Base-by-base conservation (phyloP, 2,113 vertebrate species). In the Crypturellus undulatus region DNA sequence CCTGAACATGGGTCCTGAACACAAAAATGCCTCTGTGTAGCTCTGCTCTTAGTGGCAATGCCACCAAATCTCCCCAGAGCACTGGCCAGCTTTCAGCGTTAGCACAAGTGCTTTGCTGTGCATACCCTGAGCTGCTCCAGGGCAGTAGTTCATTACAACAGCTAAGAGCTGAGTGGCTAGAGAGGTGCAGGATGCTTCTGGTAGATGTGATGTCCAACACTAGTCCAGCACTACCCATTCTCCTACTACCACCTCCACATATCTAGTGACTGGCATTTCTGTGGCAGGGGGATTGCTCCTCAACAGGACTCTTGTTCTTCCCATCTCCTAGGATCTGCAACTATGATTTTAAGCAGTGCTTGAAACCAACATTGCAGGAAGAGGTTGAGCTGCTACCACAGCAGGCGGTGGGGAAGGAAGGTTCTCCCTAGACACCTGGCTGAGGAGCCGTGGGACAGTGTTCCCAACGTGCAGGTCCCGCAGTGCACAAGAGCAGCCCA, bases 1-100 rank as follows among this genome's bases (percentile, higher is more conserved):
- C 43, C 58, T 79, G 63, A 56, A 52, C 32, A 4, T 26, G n/a
- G 43, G 20, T 18, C 64, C 26, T 75, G 73, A 89, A 59, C 32
- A 81, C 79, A 24, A 43, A 75, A 84, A 76, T 42, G 65, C 12
- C 36, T 67, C 28, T 79, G 17, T 86, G 3, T 82, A 83, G 9
- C n/a, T 87, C 82, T 85, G 40, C 16, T 65, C 3, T 67, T 62
- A 42, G 47, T 15, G 71, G 64, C 28, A 82, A 11, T 43, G 36
- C 28, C 68, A 62, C 51, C 60, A 73, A 32, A 75, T 70, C 71
- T 87, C 2, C 0, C 21, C 11, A 38, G 22, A 56, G 14, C 22
- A 20, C 20, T 82, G 52, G 14, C 43, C 45, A 34, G 12, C 4
- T 11, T 3, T 85, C 1, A 0, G 32, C 3, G 2, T 58, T 43